Evolutionary conservation across 2,888 invertebrate species (phyloP).

Genomic region (Lepidochitona cinerea): DNA sequence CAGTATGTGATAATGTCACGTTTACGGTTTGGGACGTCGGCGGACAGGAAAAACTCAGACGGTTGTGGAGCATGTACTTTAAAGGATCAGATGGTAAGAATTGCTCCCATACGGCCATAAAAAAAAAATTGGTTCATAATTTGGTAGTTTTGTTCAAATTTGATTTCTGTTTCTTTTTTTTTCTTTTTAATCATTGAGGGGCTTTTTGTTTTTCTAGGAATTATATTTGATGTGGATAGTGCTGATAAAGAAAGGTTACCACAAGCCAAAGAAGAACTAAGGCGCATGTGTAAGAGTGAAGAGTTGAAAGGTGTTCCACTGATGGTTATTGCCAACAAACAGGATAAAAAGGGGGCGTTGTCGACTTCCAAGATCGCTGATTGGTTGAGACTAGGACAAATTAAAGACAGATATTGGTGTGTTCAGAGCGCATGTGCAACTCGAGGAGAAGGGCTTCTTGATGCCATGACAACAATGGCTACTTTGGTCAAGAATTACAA

Average conservation of each 20-base stretch:
- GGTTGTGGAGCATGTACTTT: conserved; percentile 39
- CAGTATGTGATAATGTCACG: not conserved
- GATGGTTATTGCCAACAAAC: conserved; percentile 7
- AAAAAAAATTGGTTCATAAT: no score
- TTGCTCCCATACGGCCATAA: no score
- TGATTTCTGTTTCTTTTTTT: no score
- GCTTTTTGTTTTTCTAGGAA: no score
- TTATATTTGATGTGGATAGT: conserved; percentile 2
- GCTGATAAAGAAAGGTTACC: not conserved
- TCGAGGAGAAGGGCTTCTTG: conserved; percentile 1
- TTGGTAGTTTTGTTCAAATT: no score
- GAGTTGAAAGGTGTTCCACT: conserved; percentile 2
- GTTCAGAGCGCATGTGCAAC: conserved; percentile 6
- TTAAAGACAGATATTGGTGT: conserved; percentile 2
- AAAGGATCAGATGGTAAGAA: conserved; percentile 5
- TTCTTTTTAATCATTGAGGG: no score
- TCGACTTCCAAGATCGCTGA: conserved; percentile 4
- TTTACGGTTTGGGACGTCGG: conserved; percentile 35
- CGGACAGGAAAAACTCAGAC: conserved; percentile 54
- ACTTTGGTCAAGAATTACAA: not conserved
- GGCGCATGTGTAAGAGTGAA: not conserved
- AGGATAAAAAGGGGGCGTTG: not conserved
- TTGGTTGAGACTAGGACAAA: not conserved
- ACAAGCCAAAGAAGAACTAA: not conserved
- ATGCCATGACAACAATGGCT: conserved; percentile 7